Evolutionary conservation across 30 jellyfish, hydroid and myxozoan species (phyloP).

Genomic region (Rhopilema esculentum): DNA sequence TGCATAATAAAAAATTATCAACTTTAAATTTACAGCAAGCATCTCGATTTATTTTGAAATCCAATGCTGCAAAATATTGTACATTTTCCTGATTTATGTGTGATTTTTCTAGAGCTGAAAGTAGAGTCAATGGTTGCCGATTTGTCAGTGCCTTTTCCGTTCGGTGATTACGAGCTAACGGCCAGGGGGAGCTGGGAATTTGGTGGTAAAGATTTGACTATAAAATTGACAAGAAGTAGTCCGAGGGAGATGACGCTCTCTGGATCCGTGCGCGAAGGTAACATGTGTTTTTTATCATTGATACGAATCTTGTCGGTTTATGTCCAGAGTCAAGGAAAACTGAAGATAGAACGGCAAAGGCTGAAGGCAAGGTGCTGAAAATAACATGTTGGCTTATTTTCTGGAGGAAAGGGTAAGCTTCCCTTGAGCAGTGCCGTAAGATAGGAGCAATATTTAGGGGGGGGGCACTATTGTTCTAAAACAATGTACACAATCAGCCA

Average conservation of each 20-base stretch:
- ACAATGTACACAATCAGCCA: too few species aligned
- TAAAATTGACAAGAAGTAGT: slow-evolving; percentile 69
- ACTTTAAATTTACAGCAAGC: too few species aligned
- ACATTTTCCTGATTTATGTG: background rate
- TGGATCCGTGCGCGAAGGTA: slow-evolving; percentile 82
- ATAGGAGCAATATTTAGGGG: too few species aligned
- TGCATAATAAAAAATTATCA: too few species aligned
- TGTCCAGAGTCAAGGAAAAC: background rate
- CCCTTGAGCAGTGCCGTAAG: too few species aligned
- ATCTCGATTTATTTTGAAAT: too few species aligned
- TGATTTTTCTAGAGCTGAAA: slow-evolving; percentile 52
- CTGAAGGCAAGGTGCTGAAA: too few species aligned
- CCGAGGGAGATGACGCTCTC: slow-evolving; percentile 65
- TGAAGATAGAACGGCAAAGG: too few species aligned
- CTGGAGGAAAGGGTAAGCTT: too few species aligned
- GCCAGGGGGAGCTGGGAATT: slow-evolving; percentile 86
- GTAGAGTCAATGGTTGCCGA: slow-evolving; percentile 82
- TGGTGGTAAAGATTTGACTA: slow-evolving; percentile 62
- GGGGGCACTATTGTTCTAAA: too few species aligned
- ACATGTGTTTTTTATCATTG: background rate
- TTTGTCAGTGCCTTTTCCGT: slow-evolving; percentile 88
- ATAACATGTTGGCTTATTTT: too few species aligned
- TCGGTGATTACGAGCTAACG: slow-evolving; percentile 91
- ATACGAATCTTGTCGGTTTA: background rate
- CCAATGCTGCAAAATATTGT: too few species aligned